Conservation (phyloP, 2,113 vertebrate species). For the Vireo altiloquus region DNA sequence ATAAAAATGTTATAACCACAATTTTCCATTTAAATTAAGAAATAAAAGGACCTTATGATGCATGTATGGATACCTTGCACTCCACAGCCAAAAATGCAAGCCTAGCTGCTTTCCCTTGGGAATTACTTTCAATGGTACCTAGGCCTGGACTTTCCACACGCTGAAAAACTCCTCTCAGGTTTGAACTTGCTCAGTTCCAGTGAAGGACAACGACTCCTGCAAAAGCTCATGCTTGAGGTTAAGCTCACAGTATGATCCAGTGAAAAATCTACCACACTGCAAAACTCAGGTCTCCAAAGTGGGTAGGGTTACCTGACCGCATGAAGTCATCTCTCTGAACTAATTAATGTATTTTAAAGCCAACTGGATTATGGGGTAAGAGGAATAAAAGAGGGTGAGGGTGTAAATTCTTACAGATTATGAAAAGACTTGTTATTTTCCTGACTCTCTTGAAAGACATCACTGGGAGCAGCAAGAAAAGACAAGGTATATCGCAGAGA, state of each 20-base stretch:
- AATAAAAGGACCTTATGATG: background rate
- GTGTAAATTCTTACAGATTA: background rate
- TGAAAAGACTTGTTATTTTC: background rate
- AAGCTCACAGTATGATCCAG: background rate
- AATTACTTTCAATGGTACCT: background rate
- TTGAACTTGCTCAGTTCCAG: background rate
- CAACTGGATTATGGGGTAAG: background rate
- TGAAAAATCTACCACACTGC: background rate
- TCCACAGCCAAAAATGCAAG: background rate
- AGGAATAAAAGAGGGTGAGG: fast-evolving
- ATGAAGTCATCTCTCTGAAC: background rate
- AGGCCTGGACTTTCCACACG: background rate
- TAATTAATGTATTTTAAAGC: background rate
- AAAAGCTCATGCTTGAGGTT: background rate
- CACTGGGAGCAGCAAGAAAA: background rate
- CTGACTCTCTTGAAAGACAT: background rate
- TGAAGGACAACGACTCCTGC: fast-evolving
- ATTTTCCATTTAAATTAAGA: background rate
- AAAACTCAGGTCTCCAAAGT: background rate
- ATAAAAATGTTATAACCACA: background rate
- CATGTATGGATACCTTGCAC: background rate
- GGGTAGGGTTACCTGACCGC: background rate
- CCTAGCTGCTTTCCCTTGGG: background rate
- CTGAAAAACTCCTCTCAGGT: background rate
- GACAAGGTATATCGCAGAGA: background rate